phyloP scores from a whole-genome alignment of 2,888 invertebrate genomes.

The Heliconius charithonia region DNA sequence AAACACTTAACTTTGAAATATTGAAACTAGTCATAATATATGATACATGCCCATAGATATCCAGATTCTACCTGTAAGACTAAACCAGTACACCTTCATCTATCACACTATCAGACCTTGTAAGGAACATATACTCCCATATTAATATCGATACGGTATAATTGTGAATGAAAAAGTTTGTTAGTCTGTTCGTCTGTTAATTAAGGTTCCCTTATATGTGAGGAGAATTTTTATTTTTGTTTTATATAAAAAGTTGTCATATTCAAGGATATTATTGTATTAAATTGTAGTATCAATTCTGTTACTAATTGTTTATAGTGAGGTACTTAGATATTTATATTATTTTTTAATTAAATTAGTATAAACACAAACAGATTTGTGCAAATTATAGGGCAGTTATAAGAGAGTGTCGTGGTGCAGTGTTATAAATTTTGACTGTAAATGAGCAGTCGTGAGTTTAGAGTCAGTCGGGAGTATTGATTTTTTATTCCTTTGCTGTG shows the following conservation, averaged over 20 bases:
- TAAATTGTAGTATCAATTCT: neutral
- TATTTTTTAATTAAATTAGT: neutral
- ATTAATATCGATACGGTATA: slow-evolving; percentile 40
- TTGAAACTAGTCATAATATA: slow-evolving; percentile 16
- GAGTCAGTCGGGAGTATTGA: no score
- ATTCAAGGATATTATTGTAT: neutral
- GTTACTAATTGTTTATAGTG: neutral
- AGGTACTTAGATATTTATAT: neutral
- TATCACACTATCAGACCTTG: slow-evolving; percentile 42
- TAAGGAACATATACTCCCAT: slow-evolving; percentile 32
- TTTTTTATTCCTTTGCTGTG: no score
- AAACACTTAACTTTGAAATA: neutral
- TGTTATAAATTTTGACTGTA: no score
- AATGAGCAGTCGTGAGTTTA: no score
- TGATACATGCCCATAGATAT: slow-evolving; percentile 19
- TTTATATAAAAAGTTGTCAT: slow-evolving; percentile 6
- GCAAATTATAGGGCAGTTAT: neutral
- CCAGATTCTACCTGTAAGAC: slow-evolving; percentile 19
- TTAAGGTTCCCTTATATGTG: slow-evolving; percentile 41
- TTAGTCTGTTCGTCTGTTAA: slow-evolving; percentile 40
- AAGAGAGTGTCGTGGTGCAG: no score
- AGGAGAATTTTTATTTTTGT: slow-evolving; percentile 2
- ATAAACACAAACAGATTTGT: neutral
- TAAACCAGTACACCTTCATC: slow-evolving; percentile 20
- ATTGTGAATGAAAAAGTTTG: slow-evolving; percentile 42